phyloP scores from a whole-genome alignment of 2,888 invertebrate genomes.

The Strigamia transsilvanica region DNA sequence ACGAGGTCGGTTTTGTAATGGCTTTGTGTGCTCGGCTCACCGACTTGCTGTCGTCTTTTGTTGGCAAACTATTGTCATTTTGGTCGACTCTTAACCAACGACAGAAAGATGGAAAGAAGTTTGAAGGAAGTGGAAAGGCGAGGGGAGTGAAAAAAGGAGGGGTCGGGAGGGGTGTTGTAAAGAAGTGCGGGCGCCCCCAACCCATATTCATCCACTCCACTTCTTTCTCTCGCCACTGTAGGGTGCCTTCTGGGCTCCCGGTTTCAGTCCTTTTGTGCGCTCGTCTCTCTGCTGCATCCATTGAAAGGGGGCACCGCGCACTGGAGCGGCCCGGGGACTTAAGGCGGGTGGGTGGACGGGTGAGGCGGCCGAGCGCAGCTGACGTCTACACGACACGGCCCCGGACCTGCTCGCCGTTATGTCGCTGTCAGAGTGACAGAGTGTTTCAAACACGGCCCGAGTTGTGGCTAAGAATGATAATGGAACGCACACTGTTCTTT shows the following conservation, averaged over 20 bases:
- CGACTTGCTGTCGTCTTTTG: constrained; percentile 15
- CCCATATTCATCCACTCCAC: constrained; percentile 40
- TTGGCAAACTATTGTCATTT: constrained; percentile 21
- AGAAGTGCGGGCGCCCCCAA: constrained; percentile 44
- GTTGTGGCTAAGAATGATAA: constrained; percentile 10
- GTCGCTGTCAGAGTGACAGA: constrained; percentile 24
- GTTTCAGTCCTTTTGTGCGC: neutral
- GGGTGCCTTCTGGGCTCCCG: constrained; percentile 13
- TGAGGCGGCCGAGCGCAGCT: neutral
- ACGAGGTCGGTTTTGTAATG: constrained; percentile 1
- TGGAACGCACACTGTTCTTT: constrained; percentile 20
- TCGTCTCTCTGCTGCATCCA: neutral
- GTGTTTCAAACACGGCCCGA: neutral
- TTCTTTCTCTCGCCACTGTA: constrained; percentile 36
- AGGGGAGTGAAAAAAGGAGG: neutral
- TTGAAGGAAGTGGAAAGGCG: constrained; percentile 15
- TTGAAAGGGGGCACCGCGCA: constrained; percentile 16
- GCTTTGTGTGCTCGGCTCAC: constrained; percentile 10
- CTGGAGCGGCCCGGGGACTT: neutral
- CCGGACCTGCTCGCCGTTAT: neutral
- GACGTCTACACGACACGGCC: constrained; percentile 26
- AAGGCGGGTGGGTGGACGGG: neutral
- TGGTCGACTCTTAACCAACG: constrained; percentile 44
- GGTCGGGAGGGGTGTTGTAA: neutral
- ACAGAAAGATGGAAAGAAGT: constrained; percentile 32